Evolutionary conservation across 2,888 invertebrate species (phyloP).

Genomic region (Ophion ventricosus): DNA sequence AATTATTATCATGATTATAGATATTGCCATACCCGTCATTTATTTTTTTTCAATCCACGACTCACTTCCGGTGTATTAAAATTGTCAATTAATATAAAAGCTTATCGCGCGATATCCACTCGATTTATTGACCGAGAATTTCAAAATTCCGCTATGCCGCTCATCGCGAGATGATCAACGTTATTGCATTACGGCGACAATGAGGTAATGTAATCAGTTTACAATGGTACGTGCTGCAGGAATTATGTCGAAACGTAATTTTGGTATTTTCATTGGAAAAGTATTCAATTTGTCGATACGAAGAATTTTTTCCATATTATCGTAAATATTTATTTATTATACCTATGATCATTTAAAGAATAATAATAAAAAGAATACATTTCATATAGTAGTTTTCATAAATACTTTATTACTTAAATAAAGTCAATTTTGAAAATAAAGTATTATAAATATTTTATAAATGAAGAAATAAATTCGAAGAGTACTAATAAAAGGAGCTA

Average conservation of each 20-base stretch:
- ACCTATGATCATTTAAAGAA: neutral
- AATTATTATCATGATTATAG: neutral
- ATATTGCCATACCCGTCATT: neutral
- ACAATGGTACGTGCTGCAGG: neutral
- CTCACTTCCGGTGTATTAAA: conserved; percentile 31
- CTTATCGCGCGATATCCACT: neutral
- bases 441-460: too few species aligned
- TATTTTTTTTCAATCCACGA: conserved; percentile 6
- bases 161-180: conserved; percentile 8
- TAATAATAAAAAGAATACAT: neutral
- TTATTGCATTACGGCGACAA: conserved; percentile 3
- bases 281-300: neutral
- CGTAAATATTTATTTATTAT: neutral
- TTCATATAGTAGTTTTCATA: too few species aligned
- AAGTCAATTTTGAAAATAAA: too few species aligned
- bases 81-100: conserved; percentile 23
- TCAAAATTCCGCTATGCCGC: conserved; percentile 1
- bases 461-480: too few species aligned
- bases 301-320: neutral
- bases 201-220: conserved; percentile 24
- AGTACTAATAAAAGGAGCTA: too few species aligned
- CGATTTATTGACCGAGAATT: conserved; percentile 13
- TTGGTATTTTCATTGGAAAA: neutral
- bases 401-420: too few species aligned
- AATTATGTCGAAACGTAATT: neutral